These are phyloP conservation scores for Cinclus mexicanus DNA, from an alignment of 2,113 vertebrate species.

Conservation along the genomic window DNA sequence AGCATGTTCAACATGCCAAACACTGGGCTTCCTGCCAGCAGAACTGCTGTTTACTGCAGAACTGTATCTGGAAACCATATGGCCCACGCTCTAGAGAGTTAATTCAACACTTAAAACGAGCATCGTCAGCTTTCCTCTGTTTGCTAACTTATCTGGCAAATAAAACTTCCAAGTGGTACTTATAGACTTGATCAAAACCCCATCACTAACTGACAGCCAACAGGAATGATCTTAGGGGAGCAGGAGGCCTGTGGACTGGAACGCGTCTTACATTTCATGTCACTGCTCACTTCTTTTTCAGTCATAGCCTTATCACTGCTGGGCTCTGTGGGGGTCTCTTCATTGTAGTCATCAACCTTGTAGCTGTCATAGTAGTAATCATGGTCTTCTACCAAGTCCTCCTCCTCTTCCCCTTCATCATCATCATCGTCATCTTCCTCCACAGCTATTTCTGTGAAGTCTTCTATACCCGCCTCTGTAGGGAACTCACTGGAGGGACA, in stretches of 20 bases:
- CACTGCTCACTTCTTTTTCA: conserved; percentile 81
- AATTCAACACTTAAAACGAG: neutral
- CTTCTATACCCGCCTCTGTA: conserved; percentile 81
- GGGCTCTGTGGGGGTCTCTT: conserved; percentile 73
- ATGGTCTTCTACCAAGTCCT: conserved; percentile 81
- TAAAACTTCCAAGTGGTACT: neutral
- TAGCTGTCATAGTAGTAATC: conserved; percentile 82
- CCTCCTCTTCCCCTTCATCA: conserved; percentile 82
- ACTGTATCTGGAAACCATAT: neutral
- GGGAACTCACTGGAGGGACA: conserved; percentile 78
- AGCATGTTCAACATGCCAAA: neutral
- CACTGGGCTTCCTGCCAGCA: neutral
- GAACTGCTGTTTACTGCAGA: neutral
- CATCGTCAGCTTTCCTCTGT: conserved; percentile 11
- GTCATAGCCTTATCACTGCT: conserved; percentile 52
- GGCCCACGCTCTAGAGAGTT: neutral
- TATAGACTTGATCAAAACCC: neutral
- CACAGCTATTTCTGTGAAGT: conserved; percentile 78
- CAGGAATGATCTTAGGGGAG: neutral
- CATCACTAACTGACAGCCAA: neutral
- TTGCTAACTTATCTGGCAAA: conserved; percentile 50
- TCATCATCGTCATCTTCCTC: conserved; percentile 78
- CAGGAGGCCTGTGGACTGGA: neutral
- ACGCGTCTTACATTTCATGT: conserved; percentile 85
- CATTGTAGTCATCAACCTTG: conserved; percentile 81